phyloP scores from a whole-genome alignment of 1,140 invertebrate genomes.

The Antheraea mylitta region DNA sequence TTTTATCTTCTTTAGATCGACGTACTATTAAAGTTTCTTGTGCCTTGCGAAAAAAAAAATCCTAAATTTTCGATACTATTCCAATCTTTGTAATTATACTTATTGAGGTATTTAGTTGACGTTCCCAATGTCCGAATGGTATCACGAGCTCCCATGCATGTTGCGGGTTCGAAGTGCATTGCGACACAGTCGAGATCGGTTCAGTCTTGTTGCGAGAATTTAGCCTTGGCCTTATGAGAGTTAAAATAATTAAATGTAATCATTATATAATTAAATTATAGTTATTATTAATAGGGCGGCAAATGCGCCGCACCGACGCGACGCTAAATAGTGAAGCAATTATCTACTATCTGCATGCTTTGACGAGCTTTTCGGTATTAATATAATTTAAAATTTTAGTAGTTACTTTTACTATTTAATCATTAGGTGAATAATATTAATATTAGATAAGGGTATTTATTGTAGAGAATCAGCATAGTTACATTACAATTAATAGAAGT shows the following conservation, averaged over 20 bases:
- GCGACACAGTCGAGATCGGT: slow-evolving; percentile 57
- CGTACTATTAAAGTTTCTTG: slow-evolving; percentile 56
- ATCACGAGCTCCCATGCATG: slow-evolving; percentile 10
- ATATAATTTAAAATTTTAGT: slow-evolving; percentile 75
- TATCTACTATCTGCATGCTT: slow-evolving; percentile 77
- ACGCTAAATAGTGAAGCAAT: slow-evolving; percentile 72
- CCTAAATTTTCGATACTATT: slow-evolving; percentile 37
- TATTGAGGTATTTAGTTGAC: slow-evolving; percentile 13
- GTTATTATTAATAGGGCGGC: slow-evolving; percentile 53
- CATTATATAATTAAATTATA: slow-evolving; percentile 63
- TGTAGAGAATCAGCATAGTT: slow-evolving; percentile 71
- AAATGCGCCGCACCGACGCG: slow-evolving; percentile 43
- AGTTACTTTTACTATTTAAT: slow-evolving; percentile 76
- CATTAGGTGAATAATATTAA: slow-evolving; percentile 70
- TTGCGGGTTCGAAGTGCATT: slow-evolving; percentile 34
- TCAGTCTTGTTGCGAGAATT: slow-evolving; percentile 76
- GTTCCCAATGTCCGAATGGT: neutral
- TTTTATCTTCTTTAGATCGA: slow-evolving; percentile 24
- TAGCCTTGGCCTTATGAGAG: slow-evolving; percentile 78
- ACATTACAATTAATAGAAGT: slow-evolving; percentile 62
- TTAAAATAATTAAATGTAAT: slow-evolving; percentile 73
- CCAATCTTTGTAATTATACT: slow-evolving; percentile 27
- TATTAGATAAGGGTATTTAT: slow-evolving; percentile 77
- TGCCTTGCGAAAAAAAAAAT: slow-evolving; percentile 59
- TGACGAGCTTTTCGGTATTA: slow-evolving; percentile 78